Evolutionary conservation across 1,140 invertebrate genomes (phyloP).

Genomic region (Dreissena polymorpha): DNA sequence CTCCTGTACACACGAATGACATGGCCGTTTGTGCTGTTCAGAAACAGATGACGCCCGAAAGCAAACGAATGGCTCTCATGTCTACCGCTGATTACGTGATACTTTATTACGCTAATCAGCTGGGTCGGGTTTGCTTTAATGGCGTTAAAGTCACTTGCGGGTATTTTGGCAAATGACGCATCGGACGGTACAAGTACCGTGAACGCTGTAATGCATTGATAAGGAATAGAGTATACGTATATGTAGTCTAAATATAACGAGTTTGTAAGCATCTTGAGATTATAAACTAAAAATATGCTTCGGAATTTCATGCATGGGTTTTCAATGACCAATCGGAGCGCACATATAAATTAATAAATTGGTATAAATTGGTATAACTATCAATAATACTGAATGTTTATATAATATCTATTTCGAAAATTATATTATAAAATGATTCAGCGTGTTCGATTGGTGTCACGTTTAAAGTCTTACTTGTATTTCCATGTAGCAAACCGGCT

Average conservation of each 20-base stretch:
- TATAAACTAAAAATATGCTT: no score
- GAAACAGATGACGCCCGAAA: conserved; percentile 52
- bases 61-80: conserved; percentile 60
- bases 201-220: conserved; percentile 81
- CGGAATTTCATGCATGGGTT: no score
- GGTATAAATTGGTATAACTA: no score
- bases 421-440: no score
- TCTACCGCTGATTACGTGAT: conserved; percentile 84
- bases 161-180: conserved; percentile 86
- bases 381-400: no score
- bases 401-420: no score
- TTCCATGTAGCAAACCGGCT: conserved; percentile 40
- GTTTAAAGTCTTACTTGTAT: neutral
- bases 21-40: conserved; percentile 66
- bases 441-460: no score
- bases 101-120: conserved; percentile 88
- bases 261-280: no score
- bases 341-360: no score
- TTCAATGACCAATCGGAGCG: no score
- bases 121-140: conserved; percentile 83
- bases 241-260: no score
- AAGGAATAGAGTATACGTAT: neutral
- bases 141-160: conserved; percentile 83
- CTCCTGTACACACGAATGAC: conserved; percentile 62
- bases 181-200: conserved; percentile 93